Evolutionary conservation across 2,888 invertebrate species (phyloP), one percentile per base, ranked within the genome.

Genomic region (Folsomia manolachei): DNA sequence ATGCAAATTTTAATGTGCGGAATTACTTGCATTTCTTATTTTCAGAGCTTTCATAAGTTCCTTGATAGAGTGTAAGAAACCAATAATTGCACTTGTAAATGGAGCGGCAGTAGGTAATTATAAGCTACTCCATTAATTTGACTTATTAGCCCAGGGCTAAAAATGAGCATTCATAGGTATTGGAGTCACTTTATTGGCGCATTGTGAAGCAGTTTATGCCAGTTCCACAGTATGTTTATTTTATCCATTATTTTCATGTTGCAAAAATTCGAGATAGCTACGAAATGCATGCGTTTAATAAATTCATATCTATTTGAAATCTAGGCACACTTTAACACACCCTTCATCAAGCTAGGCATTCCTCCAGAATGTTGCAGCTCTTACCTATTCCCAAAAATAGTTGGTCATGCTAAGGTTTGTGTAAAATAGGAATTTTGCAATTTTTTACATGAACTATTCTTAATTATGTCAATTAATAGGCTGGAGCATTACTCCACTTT

Each of bases 91-190:
- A n/a, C 85, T 96, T 72, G 90, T 97, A 0, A 96, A 97, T 87
- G 97, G 97, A 1, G 96, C 95, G 61, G 94, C 95, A 18, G 89
- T 97, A 80, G 97, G n/a, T n/a, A n/a, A n/a, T n/a, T n/a, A n/a
- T n/a, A n/a, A n/a, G n/a, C n/a, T n/a, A n/a, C n/a, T n/a, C n/a
- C n/a, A n/a, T n/a, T n/a, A n/a, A n/a, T n/a, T n/a, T n/a, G n/a
- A n/a, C n/a, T n/a, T n/a, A n/a, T n/a, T n/a, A n/a, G n/a, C n/a
- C n/a, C n/a, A n/a, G n/a, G n/a, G n/a, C n/a, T n/a, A n/a, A n/a
- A n/a, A n/a, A n/a, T n/a, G n/a, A n/a, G n/a, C n/a, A n/a, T n/a
- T n/a, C n/a, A n/a, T n/a, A n/a, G n/a, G 97, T 25, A 90, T 97
- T 78, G 90, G 90, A 60, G 90, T 90, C 2, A 97, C 97, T 0